Base-by-base conservation (phyloP, 2,888 invertebrate species). In the Melanostoma mellinum region DNA sequence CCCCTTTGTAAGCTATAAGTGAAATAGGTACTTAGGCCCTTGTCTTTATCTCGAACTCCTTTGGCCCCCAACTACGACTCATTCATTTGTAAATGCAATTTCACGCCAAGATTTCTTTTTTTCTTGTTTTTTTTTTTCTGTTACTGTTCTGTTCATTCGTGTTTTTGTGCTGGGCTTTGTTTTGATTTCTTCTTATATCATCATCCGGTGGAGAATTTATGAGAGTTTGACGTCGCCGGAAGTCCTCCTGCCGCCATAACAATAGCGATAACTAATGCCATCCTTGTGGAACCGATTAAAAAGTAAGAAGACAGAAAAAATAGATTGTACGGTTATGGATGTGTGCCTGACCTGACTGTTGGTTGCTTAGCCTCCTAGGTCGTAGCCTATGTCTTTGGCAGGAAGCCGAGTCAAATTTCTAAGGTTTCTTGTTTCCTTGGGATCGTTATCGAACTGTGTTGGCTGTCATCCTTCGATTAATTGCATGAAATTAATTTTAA, bases 91-190 rank as follows among this genome's bases (percentile, higher is more conserved):
- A 85, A 85, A 85, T 89, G 89, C 90, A 89, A 90, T 90, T 90
- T 90, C 89, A 90, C 90, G 90, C 90, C 90, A 90, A 89, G 73
- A 76, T 85, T 85, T 85, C 65, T 88, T 89, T 88, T 87, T 88
- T 40, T 50, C 50, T 32, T 63, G 38, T 38, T 8, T 86, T 52
- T 9, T 69, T 48, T 67, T 75, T 74, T 82, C 58, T 48, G 38
- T 20, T 56, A 36, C 6, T 40, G 10, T 3, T 46, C 48, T 60
- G 58, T 74, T 32, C 55, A 30, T 65, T 77, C 20, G 20, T 20
- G 20, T 20, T 20, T 75, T 69, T 65, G 8, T 84, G 20, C 61
- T 80, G 85, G 71, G 60, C 63, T 76, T 85, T 71, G 72, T 84
- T 75, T 84, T 86, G 71, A 85, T 87, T 86, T 85, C 74, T 65